Evolutionary conservation across 2,888 invertebrate species (phyloP).

Genomic region (Brachypterus glaber): DNA sequence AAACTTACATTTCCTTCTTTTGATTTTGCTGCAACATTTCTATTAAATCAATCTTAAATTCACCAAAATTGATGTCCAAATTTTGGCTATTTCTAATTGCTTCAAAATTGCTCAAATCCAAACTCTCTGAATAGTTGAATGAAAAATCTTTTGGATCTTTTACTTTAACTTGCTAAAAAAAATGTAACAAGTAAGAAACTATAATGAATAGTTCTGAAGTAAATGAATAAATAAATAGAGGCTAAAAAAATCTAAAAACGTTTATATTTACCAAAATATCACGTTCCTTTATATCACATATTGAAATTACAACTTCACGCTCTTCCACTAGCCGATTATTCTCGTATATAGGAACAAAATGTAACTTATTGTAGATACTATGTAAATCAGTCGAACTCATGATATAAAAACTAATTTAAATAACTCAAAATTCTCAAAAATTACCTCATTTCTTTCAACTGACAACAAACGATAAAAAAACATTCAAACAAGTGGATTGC

Average conservation of each 20-base stretch:
- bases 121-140: slow-evolving; percentile 34
- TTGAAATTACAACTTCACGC: slow-evolving; percentile 21
- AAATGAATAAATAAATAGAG: too few relatives aligned
- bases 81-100: slow-evolving; percentile 32
- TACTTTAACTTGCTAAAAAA: slow-evolving; percentile 32
- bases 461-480: too few relatives aligned
- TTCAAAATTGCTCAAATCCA: slow-evolving; percentile 32
- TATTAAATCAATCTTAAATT: slow-evolving; percentile 34
- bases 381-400: too few relatives aligned
- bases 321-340: slow-evolving; percentile 19
- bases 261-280: slow-evolving; percentile 22
- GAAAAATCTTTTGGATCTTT: slow-evolving; percentile 30
- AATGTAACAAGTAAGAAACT: too few relatives aligned
- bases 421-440: too few relatives aligned
- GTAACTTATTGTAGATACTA: slow-evolving; percentile 24
- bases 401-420: too few relatives aligned
- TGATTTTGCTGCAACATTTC: slow-evolving; percentile 33
- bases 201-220: too few relatives aligned
- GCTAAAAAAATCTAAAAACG: background rate
- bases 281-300: slow-evolving; percentile 15
- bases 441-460: too few relatives aligned
- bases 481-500: background rate
- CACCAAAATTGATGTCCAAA: slow-evolving; percentile 36
- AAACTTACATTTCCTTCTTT: slow-evolving; percentile 29
- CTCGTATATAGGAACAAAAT: slow-evolving; percentile 20